Evolutionary conservation across 2,797 vertebrate species (phyloP).

Genomic region (Centroberyx gerrardi): DNA sequence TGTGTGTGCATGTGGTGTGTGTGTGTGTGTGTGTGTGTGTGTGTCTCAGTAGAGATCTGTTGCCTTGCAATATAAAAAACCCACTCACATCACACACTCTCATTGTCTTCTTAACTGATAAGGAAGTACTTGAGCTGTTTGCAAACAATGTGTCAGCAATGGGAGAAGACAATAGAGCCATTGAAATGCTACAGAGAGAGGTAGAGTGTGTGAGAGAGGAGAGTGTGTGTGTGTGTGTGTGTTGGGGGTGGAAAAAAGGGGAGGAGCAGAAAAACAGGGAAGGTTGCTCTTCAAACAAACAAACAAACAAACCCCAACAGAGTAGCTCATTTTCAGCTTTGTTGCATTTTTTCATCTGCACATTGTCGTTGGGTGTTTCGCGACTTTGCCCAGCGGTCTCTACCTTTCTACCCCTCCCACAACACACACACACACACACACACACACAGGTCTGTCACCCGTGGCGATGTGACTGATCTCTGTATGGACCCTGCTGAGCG

Average conservation of each 20-base stretch:
- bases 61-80: constrained; percentile 23
- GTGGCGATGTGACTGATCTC: constrained; percentile 80
- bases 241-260: constrained; percentile 19
- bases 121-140: constrained; percentile 69
- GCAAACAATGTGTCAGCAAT: constrained; percentile 62
- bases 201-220: constrained; percentile 1
- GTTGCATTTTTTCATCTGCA: constrained; percentile 68
- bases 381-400: constrained; percentile 70
- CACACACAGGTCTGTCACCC: constrained; percentile 76
- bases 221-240: background rate
- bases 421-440: constrained; percentile 47
- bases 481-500: constrained; percentile 74
- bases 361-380: constrained; percentile 72
- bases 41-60: constrained; percentile 15
- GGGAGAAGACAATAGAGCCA: constrained; percentile 58
- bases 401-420: constrained; percentile 23
- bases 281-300: constrained; percentile 54
- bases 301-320: constrained; percentile 24
- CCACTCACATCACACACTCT: constrained; percentile 12
- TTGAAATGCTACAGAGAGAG: constrained; percentile 50
- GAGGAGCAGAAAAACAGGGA: constrained; percentile 15
- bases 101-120: constrained; percentile 67
- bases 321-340: constrained; percentile 60
- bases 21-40: constrained; percentile 21
- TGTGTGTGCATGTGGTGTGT: constrained; percentile 9